Percentiles rank a stretch among this genome's conserved stretches.
Conservation (phyloP, 2,888 invertebrate genomes). For the Pseudococcus longispinus region DNA sequence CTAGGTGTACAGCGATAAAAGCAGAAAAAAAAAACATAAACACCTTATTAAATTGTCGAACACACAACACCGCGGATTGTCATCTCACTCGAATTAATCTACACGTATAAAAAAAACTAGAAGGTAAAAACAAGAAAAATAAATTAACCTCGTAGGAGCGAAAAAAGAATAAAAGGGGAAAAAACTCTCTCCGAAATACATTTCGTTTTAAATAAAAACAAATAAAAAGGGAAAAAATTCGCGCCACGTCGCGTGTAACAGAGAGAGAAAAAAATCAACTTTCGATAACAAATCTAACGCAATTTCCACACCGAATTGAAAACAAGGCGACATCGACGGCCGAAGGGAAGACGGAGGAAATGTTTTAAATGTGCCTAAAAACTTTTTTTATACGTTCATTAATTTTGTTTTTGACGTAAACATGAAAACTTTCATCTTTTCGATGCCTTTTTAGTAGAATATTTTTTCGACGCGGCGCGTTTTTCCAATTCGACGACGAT, state of each 20-base stretch:
- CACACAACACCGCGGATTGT: neutral
- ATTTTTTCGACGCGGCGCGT: neutral
- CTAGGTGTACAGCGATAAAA: neutral
- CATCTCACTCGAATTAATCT: slow-evolving; percentile 12
- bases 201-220: neutral
- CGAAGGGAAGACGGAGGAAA: neutral
- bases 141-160: neutral
- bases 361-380: slow-evolving; percentile 17
- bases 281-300: slow-evolving; percentile 34
- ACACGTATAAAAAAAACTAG: neutral
- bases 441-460: slow-evolving; percentile 20
- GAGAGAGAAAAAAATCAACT: neutral
- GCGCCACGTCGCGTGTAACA: neutral
- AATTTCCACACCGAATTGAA: slow-evolving; percentile 24
- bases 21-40: neutral
- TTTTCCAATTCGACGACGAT: slow-evolving; percentile 22
- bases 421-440: slow-evolving; percentile 43
- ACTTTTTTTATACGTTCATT: slow-evolving; percentile 18
- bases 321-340: neutral
- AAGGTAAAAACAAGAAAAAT: neutral
- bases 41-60: slow-evolving; percentile 19
- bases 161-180: neutral
- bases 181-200: neutral
- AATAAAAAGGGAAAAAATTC: neutral
- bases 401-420: slow-evolving; percentile 24